Evolutionary conservation across 2,113 vertebrate species (phyloP), one percentile per base, ranked within the genome.

Genomic region (Bettongia penicillata): DNA sequence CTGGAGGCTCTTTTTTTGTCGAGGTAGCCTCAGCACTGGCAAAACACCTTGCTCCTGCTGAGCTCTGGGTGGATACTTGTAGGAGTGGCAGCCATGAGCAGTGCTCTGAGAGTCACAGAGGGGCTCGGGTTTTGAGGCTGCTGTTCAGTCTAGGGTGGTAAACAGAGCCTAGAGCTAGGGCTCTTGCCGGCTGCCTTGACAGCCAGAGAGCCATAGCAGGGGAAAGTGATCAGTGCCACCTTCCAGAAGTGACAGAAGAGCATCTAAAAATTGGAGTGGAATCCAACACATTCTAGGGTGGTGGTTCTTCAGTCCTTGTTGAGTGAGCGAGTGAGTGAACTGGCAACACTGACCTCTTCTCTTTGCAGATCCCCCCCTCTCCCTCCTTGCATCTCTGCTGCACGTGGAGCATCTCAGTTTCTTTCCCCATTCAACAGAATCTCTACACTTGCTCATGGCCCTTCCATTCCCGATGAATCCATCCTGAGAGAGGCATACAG

Each of bases 361-460:
- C 26, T 57, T 8, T 12, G 31, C 28, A 11, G 31, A 31, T 0
- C 7, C 9, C 57, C 55, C 10, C 57, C 10, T 37, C 2, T 55
- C 14, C 55, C 9, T 57, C 57, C 57, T 68, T 26, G 28, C 0
- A 0, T 68, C 31, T 68, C 57, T 4, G 8, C 57, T 16, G 57
- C 2, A 11, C 7, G 16, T 31, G 37, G 55, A 61, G 12, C 31
- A 4, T 14, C 57, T 37, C 57, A 31, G 57, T 31, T 3, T n/a
- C 37, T n/a, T 84, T 43, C 37, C 37, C 19, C 19, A n/a, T 7
- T 5, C 1, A 6, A 6, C 68, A 8, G 5, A 43, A 16, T 43
- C n/a, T 2, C 37, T n/a, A 0, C 6, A 7, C 6, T 0, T 22
- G 31, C 2, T 22, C 14, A 3, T 8, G 16, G 16, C 16, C 22